Evolutionary conservation across 2,797 vertebrate species (phyloP).

Genomic region (Manis javanica): DNA sequence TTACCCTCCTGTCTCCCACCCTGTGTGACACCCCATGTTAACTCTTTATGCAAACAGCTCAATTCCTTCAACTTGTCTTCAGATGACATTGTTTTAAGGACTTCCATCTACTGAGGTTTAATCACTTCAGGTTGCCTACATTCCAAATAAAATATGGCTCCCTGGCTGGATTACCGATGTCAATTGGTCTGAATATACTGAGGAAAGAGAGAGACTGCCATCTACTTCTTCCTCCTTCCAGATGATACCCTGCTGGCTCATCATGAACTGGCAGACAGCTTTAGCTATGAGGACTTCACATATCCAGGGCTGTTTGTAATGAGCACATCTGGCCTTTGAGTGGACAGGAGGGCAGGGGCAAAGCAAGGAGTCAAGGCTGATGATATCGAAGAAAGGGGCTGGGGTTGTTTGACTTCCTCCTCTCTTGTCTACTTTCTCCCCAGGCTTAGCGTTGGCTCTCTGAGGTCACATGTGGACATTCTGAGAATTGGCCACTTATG

Average conservation of each 20-base stretch:
- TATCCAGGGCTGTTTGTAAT: background rate
- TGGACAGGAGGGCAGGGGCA: background rate
- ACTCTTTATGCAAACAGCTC: background rate
- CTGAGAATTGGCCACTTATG: background rate
- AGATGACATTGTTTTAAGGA: background rate
- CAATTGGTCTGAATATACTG: background rate
- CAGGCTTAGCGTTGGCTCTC: background rate
- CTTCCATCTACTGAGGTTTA: background rate
- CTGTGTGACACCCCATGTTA: background rate
- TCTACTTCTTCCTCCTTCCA: background rate
- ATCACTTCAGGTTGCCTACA: background rate
- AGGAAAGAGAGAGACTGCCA: background rate
- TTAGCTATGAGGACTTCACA: background rate
- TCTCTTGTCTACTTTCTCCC: background rate
- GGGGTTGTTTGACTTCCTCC: background rate
- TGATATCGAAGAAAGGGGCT: background rate
- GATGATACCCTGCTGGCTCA: background rate
- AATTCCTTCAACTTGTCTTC: conserved; percentile 2
- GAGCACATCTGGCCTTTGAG: background rate
- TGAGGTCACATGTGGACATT: background rate
- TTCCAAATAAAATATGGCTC: background rate
- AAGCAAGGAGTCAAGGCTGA: conserved; percentile 8
- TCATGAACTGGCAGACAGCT: background rate
- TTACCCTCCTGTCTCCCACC: background rate
- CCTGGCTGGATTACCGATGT: background rate